phyloP scores from a whole-genome alignment of 2,888 invertebrate species.

The Epistrophella euchroma region DNA sequence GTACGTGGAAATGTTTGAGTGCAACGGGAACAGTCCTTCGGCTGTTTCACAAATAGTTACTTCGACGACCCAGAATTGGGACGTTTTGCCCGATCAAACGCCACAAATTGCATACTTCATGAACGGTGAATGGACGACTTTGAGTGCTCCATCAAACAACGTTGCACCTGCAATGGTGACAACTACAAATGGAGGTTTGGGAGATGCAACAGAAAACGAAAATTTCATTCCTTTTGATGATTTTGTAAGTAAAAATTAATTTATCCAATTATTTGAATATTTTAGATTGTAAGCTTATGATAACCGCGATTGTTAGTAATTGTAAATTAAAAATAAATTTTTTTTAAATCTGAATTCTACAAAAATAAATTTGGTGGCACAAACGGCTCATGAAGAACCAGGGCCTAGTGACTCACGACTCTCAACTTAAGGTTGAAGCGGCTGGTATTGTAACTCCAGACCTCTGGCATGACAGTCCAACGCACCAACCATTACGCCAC shows the following conservation, averaged over 20 bases:
- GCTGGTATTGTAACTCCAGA: too few relatives aligned
- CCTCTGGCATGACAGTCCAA: too few relatives aligned
- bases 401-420: too few relatives aligned
- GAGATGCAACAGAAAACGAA: slow-evolving; percentile 48
- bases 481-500: too few relatives aligned
- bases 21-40: slow-evolving; percentile 74
- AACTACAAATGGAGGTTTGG: slow-evolving; percentile 42
- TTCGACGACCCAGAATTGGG: slow-evolving; percentile 78
- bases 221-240: slow-evolving; percentile 73
- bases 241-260: slow-evolving; percentile 71
- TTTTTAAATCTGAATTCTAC: too few relatives aligned
- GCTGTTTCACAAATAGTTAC: slow-evolving; percentile 77
- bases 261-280: background rate
- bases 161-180: slow-evolving; percentile 52
- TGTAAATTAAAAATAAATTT: too few relatives aligned
- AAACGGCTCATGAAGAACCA: too few relatives aligned
- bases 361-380: too few relatives aligned
- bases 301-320: too few relatives aligned
- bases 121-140: slow-evolving; percentile 77
- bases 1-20: slow-evolving; percentile 78
- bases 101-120: slow-evolving; percentile 77
- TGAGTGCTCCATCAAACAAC: slow-evolving; percentile 68
- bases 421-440: too few relatives aligned
- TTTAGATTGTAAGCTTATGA: too few relatives aligned
- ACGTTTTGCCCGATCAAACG: slow-evolving; percentile 57